phyloP scores from a whole-genome alignment of 2,113 vertebrate genomes.

The Nesogale talazaci region DNA sequence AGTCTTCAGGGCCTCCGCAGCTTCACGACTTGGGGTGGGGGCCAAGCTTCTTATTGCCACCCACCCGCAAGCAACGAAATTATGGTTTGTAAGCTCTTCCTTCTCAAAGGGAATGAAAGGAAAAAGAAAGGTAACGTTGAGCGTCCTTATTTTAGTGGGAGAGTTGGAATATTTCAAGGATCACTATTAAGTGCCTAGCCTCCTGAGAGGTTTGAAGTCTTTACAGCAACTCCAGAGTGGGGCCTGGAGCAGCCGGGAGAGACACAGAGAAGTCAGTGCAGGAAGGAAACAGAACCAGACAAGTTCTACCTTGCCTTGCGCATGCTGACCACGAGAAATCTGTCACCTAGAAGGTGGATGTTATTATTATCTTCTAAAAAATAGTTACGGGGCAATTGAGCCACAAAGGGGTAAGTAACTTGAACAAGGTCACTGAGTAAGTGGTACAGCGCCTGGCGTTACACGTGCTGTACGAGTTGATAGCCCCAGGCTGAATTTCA shows the following conservation, averaged over 20 bases:
- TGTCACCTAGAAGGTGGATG: neutral
- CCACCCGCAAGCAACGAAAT: fast-evolving
- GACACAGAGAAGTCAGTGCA: fast-evolving
- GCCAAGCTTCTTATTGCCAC: fast-evolving
- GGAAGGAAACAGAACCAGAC: neutral
- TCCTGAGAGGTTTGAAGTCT: neutral
- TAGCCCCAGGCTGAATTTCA: neutral
- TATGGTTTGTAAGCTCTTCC: neutral
- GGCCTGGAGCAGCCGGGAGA: neutral
- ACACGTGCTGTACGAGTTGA: neutral
- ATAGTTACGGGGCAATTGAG: neutral
- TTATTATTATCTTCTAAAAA: neutral
- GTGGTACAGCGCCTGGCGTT: neutral
- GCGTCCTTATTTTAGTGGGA: neutral
- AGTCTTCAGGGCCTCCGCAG: neutral
- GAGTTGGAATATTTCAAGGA: neutral
- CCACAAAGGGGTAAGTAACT: neutral
- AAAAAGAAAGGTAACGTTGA: neutral
- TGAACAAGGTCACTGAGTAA: no score
- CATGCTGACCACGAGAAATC: neutral
- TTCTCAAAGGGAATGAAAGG: neutral
- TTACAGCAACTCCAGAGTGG: neutral
- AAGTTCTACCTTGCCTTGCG: neutral
- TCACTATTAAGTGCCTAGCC: neutral
- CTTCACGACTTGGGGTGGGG: neutral